Percentiles rank a stretch among this genome's conserved stretches.
Conservation (phyloP, 1,140 invertebrate species). For the Araneus ventricosus region DNA sequence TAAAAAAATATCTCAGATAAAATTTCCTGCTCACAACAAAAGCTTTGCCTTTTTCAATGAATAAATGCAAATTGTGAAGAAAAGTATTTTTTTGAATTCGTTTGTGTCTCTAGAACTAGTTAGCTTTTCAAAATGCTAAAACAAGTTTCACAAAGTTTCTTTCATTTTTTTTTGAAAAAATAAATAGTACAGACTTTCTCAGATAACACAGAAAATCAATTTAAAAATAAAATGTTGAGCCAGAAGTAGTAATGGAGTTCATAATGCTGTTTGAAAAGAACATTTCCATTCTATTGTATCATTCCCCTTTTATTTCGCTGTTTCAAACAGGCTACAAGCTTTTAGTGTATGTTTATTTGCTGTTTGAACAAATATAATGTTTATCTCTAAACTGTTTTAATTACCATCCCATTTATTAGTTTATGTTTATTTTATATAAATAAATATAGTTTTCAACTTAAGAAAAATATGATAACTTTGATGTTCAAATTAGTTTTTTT, state of each 20-base stretch:
- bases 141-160: constrained; percentile 11
- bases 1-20: constrained; percentile 11
- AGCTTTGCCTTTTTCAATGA: constrained; percentile 11
- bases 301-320: not conserved
- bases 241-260: not conserved
- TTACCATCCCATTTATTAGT: too few species aligned
- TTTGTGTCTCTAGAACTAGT: not conserved
- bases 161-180: not conserved
- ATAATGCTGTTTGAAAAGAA: not conserved
- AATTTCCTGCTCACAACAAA: constrained; percentile 6
- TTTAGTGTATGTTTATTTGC: too few species aligned
- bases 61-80: constrained; percentile 12
- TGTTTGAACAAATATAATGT: too few species aligned
- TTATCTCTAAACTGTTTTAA: too few species aligned
- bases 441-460: too few species aligned
- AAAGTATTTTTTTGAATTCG: not conserved
- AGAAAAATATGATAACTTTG: too few species aligned
- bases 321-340: not conserved
- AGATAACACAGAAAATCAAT: constrained; percentile 33
- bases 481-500: too few species aligned
- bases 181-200: not conserved
- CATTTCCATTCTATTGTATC: not conserved
- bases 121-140: not conserved
- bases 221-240: not conserved
- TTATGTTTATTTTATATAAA: too few species aligned